Evolutionary conservation across 2,888 invertebrate genomes (phyloP).

Genomic region (Elysia crispata): DNA sequence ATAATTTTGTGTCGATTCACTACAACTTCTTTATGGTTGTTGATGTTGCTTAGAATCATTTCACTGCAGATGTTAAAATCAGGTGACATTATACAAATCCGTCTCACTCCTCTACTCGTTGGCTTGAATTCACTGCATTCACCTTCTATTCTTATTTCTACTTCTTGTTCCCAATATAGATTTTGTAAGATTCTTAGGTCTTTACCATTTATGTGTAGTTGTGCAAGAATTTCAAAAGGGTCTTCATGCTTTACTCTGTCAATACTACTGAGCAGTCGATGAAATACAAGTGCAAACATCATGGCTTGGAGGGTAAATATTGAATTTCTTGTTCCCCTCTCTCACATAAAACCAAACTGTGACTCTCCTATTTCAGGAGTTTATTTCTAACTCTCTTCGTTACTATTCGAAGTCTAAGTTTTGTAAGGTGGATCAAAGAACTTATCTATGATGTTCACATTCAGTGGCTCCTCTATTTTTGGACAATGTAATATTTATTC

Average conservation of each 20-base stretch:
- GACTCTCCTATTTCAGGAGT: background rate
- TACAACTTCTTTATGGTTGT: too few relatives aligned
- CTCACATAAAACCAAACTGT: background rate
- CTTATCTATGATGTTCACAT: background rate
- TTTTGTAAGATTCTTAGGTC: background rate
- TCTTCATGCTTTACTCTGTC: background rate
- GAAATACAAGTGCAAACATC: background rate
- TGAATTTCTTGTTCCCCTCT: background rate
- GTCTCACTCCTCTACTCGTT: too few relatives aligned
- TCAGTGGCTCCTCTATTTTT: background rate
- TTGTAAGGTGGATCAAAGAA: background rate
- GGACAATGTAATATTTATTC: background rate
- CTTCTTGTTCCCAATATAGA: too few relatives aligned
- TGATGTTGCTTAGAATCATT: too few relatives aligned
- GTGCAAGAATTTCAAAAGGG: background rate
- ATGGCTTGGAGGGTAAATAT: background rate
- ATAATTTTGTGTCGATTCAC: too few relatives aligned
- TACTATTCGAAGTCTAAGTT: background rate
- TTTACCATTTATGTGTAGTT: background rate
- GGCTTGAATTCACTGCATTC: too few relatives aligned
- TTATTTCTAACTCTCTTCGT: background rate
- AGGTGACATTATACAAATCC: too few relatives aligned
- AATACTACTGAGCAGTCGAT: background rate
- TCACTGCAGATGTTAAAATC: too few relatives aligned
- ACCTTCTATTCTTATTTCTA: too few relatives aligned